These are phyloP conservation scores for Acinonyx jubatus DNA, from an alignment of 2,113 vertebrate species.

Conservation along the genomic window DNA sequence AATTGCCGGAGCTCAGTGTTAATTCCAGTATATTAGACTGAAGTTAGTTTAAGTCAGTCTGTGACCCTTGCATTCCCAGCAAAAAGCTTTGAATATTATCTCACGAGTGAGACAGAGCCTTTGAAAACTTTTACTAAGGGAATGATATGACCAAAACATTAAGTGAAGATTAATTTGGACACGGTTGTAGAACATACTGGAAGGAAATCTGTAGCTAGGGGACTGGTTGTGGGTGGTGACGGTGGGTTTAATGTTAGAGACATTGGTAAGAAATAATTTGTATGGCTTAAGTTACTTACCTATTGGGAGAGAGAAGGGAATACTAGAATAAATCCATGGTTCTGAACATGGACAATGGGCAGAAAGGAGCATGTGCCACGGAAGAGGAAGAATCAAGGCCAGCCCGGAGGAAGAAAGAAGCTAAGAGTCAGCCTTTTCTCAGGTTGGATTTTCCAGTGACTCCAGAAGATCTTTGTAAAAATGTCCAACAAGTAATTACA, in stretches of 20 bases:
- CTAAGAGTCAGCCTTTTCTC: background rate
- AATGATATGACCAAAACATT: too few relatives aligned
- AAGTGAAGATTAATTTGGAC: background rate
- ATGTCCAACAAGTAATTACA: too few relatives aligned
- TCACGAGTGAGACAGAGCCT: background rate
- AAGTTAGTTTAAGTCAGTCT: background rate
- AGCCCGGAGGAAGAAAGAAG: background rate
- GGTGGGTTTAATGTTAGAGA: background rate
- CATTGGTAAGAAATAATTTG: background rate
- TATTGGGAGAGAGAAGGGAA: background rate
- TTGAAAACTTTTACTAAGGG: background rate
- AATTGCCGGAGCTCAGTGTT: background rate
- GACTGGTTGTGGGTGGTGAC: too few relatives aligned
- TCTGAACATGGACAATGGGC: background rate
- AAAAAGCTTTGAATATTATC: background rate
- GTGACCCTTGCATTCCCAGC: background rate
- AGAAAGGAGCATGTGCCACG: rapidly evolving
- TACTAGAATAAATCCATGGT: background rate
- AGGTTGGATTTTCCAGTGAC: too few relatives aligned
- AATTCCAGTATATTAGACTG: background rate
- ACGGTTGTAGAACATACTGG: rapidly evolving
- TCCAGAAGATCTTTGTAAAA: background rate
- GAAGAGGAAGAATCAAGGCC: rapidly evolving
- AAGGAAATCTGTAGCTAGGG: background rate
- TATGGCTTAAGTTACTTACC: too few relatives aligned